These are phyloP conservation scores for Mallotus villosus DNA, from an alignment of 2,797 vertebrate species.

Conservation along the genomic window DNA sequence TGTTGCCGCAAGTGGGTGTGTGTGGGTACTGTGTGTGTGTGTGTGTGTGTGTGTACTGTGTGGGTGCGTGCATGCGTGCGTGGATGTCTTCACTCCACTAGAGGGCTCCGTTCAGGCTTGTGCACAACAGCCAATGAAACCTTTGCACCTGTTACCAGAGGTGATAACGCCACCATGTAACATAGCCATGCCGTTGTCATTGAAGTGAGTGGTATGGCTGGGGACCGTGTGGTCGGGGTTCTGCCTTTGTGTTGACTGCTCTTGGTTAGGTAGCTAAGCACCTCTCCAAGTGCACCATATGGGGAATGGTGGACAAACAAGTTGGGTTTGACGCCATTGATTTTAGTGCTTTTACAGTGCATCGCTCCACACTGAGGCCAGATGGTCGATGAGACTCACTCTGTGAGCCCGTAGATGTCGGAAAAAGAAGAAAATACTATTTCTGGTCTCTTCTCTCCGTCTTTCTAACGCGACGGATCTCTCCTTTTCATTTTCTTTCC, in stretches of 20 bases:
- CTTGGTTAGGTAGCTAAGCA: constrained; percentile 65
- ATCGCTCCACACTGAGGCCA: constrained; percentile 72
- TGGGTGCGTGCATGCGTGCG: background rate
- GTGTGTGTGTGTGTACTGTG: constrained; percentile 19
- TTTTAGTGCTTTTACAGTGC: constrained; percentile 72
- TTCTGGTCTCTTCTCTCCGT: constrained; percentile 30
- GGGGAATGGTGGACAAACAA: constrained; percentile 79
- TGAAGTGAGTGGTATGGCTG: constrained; percentile 54
- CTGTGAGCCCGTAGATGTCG: constrained; percentile 65
- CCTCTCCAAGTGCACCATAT: constrained; percentile 72
- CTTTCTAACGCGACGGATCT: too few species aligned
- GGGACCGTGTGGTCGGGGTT: constrained; percentile 29
- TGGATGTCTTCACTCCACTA: constrained; percentile 55
- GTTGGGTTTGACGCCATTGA: constrained; percentile 73
- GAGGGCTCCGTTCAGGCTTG: constrained; percentile 65
- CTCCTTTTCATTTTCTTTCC: background rate
- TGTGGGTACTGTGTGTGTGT: constrained; percentile 41
- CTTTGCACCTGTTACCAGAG: constrained; percentile 43
- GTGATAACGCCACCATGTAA: constrained; percentile 1
- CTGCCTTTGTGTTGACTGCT: constrained; percentile 56
- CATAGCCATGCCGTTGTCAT: constrained; percentile 52
- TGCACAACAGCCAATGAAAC: constrained; percentile 32
- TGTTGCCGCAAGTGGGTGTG: background rate
- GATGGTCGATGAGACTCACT: constrained; percentile 74
- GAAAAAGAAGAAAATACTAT: constrained; percentile 55